Conservation (phyloP, 2,113 vertebrate species). For the Tichodroma muraria region DNA sequence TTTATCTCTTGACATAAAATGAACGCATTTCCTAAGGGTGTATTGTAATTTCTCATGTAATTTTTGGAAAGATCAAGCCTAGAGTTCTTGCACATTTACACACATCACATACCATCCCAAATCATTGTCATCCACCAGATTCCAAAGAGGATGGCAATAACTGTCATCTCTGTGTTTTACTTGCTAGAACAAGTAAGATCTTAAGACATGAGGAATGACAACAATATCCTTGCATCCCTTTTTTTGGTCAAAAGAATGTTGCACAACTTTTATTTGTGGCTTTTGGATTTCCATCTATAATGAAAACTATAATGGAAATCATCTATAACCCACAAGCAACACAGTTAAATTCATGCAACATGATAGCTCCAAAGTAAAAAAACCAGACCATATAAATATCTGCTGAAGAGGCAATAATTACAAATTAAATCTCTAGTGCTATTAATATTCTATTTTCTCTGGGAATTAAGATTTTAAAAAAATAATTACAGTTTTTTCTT, state of each 20-base stretch:
- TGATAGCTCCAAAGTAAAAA: not conserved
- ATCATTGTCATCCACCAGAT: not conserved
- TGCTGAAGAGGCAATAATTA: not conserved
- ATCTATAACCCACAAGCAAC: not conserved
- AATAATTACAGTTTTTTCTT: conserved; percentile 84
- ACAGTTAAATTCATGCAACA: accelerated
- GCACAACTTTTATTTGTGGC: not conserved
- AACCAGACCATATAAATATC: not conserved
- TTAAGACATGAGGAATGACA: not conserved
- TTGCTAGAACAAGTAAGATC: not conserved
- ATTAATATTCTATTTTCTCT: not conserved
- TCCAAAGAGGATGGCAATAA: not conserved
- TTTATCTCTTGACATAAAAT: not conserved
- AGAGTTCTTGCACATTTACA: not conserved
- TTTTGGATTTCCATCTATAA: not conserved
- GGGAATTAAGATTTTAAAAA: not conserved
- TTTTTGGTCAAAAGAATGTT: not conserved
- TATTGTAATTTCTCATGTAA: accelerated
- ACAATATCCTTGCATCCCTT: not conserved
- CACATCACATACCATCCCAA: not conserved
- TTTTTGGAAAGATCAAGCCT: not conserved
- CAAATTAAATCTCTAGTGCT: not conserved
- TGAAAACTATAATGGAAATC: not conserved
- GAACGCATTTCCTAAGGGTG: not conserved
- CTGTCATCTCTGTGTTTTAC: not conserved